These are phyloP conservation scores for Trileptium ribeirensis DNA, from an alignment of 2,888 invertebrate species.

Conservation along the genomic window DNA sequence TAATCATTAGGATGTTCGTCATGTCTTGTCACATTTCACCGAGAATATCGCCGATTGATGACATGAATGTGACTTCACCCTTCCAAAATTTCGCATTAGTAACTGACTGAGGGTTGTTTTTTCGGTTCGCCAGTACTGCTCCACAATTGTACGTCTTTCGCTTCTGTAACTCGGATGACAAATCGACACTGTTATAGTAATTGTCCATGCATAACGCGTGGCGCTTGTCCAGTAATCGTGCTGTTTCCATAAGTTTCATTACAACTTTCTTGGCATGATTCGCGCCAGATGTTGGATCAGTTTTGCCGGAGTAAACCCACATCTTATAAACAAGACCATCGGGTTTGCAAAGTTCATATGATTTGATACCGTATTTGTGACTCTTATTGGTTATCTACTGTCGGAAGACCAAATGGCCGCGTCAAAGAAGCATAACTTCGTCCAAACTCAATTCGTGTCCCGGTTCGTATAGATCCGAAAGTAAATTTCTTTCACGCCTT, in stretches of 20 bases:
- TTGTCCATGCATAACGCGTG: neutral
- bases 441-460: neutral
- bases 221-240: neutral
- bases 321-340: neutral
- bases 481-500: neutral
- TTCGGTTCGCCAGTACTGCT: neutral
- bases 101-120: neutral
- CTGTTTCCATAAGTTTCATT: neutral
- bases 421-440: neutral
- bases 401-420: neutral
- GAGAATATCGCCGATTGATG: neutral
- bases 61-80: neutral
- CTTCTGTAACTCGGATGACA: neutral
- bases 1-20: neutral
- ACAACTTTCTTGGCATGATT: neutral
- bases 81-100: neutral
- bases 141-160: neutral
- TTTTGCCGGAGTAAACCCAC: neutral
- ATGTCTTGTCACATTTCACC: neutral
- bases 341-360: too few relatives aligned
- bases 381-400: too few relatives aligned
- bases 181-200: neutral
- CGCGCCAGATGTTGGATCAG: neutral
- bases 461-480: neutral
- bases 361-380: slow-evolving; percentile 8